A percentile compares a stretch with the other conserved stretches of the same genome.
phyloP scores from a whole-genome alignment of 2,113 vertebrate species.

The Gallinago paraguaiae region DNA sequence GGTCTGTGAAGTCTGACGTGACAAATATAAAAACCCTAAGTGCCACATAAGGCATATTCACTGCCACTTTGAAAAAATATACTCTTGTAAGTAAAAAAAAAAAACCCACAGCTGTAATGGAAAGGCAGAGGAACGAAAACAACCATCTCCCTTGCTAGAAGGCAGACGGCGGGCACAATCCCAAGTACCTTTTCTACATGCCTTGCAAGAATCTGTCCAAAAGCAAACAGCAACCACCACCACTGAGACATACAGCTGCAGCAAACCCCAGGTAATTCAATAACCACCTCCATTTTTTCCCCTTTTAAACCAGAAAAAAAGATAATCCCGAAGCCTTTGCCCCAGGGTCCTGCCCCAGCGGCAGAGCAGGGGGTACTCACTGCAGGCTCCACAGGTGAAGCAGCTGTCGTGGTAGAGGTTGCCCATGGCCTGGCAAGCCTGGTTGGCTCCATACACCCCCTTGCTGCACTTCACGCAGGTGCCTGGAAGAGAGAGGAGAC shows the following conservation, averaged over 20 bases:
- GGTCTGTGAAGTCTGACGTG: not conserved
- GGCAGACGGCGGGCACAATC: not conserved
- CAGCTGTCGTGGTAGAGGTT: constrained; percentile 93
- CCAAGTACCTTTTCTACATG: not conserved
- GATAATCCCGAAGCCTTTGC: not conserved
- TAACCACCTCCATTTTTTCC: not conserved
- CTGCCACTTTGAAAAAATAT: not conserved
- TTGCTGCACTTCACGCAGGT: constrained; percentile 91
- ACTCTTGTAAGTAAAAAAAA: not conserved
- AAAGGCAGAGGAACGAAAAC: constrained; percentile 1
- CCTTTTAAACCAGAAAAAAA: not conserved
- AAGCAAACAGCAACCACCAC: not conserved
- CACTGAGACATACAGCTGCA: not conserved
- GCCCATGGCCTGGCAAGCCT: constrained; percentile 97
- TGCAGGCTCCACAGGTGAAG: constrained; percentile 95
- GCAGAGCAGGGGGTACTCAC: constrained; percentile 77
- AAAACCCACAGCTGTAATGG: not conserved
- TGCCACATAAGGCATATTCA: not conserved
- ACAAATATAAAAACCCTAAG: not conserved
- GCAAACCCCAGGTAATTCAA: not conserved
- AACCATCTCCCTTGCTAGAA: not conserved
- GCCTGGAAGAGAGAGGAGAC: constrained; percentile 72
- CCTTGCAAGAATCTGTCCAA: not conserved
- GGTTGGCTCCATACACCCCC: constrained; percentile 88
- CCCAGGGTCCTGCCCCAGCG: not conserved